phyloP scores from a whole-genome alignment of 2,113 vertebrate species.

The Pachycephala philippinensis region DNA sequence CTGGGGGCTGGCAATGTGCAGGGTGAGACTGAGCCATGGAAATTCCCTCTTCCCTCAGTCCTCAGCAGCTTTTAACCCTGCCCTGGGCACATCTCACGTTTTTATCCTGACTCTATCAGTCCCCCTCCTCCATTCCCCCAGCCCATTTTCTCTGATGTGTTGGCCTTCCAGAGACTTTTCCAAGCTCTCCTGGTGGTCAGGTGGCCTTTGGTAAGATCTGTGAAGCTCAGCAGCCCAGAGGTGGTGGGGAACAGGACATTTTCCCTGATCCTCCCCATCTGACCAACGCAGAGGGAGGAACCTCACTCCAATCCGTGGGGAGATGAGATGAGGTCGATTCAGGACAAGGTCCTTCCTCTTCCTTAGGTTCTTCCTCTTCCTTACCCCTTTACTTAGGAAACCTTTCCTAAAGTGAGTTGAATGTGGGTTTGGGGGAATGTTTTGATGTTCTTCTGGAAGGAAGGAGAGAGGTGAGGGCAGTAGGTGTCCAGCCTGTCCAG shows the following conservation, averaged over 20 bases:
- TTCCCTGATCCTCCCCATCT: not conserved
- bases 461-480: not conserved
- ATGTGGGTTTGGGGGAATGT: not conserved
- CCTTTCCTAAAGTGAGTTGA: not conserved
- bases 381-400: not conserved
- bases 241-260: not conserved
- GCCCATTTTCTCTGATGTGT: not conserved
- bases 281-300: not conserved
- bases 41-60: not conserved
- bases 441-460: not conserved
- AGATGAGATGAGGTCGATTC: not conserved
- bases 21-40: not conserved
- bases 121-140: not conserved
- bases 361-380: too few relatives aligned
- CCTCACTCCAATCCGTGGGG: not conserved
- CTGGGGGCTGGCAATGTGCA: not conserved
- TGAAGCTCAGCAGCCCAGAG: not conserved
- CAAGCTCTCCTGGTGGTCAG: not conserved
- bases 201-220: not conserved
- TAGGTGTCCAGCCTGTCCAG: not conserved
- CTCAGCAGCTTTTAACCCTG: not conserved
- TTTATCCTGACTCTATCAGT: not conserved
- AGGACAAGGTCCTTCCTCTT: not conserved
- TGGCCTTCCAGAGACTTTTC: not conserved
- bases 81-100: not conserved